Conservation (phyloP, 2,113 vertebrate genomes). For the Phaethornis superciliosus region DNA sequence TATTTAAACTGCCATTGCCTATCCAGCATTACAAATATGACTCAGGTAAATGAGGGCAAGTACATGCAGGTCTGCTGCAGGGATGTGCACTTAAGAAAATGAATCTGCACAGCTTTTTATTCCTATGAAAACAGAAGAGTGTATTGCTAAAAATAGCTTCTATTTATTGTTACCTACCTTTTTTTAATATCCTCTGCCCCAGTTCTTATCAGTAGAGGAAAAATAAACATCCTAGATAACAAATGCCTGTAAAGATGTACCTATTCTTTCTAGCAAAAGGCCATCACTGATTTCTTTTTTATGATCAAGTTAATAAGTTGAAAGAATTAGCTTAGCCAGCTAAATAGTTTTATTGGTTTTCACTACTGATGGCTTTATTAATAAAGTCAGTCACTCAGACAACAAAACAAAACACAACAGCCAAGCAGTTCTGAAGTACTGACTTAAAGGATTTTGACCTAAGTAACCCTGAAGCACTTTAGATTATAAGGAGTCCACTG, state of each 20-base stretch:
- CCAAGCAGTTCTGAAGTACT: not conserved
- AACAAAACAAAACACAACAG: too few species aligned
- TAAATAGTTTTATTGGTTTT: not conserved
- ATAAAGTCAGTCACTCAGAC: not conserved
- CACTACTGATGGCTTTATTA: not conserved
- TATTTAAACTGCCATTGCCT: conserved; percentile 32
- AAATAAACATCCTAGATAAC: conserved; percentile 17
- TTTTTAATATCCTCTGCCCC: not conserved
- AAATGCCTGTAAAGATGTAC: not conserved
- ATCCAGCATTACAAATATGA: conserved; percentile 22
- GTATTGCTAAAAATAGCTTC: conserved; percentile 15
- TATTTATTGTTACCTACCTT: not conserved
- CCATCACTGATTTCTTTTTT: not conserved
- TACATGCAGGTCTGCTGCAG: conserved; percentile 4
- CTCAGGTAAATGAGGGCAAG: conserved; percentile 42
- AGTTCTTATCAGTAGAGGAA: conserved; percentile 24
- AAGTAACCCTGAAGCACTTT: not conserved
- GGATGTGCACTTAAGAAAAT: not conserved
- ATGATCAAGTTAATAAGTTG: not conserved
- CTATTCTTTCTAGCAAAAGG: not conserved
- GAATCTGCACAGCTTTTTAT: not conserved
- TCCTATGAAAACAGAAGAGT: conserved; percentile 8
- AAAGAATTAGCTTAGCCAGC: not conserved
- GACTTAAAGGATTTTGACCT: not conserved
- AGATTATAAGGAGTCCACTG: not conserved